A percentile compares a stretch with the other conserved stretches of the same genome.
phyloP scores from a whole-genome alignment of 2,888 invertebrate genomes.

The Tachystola acroxantha region DNA sequence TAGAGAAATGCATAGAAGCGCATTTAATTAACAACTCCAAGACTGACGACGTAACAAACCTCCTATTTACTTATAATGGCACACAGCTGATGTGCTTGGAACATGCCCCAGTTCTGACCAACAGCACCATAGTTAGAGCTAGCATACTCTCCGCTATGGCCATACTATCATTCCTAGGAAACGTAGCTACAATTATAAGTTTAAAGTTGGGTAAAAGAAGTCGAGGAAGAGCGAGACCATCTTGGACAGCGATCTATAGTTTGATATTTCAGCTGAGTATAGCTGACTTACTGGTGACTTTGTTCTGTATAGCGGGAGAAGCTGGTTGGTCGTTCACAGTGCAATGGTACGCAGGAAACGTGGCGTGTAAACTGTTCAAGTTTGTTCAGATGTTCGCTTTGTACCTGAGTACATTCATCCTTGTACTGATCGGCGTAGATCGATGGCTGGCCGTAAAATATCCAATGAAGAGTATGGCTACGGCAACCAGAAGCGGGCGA shows the following conservation, averaged over 20 bases:
- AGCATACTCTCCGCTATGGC: slow-evolving; percentile 84
- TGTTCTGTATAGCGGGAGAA: slow-evolving; percentile 89
- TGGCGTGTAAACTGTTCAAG: slow-evolving; percentile 88
- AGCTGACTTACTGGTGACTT: slow-evolving; percentile 88
- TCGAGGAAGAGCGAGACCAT: slow-evolving; percentile 76
- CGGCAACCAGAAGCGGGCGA: slow-evolving; percentile 82
- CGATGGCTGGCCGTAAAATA: slow-evolving; percentile 89
- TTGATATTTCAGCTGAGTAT: slow-evolving; percentile 89
- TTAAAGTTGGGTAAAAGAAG: slow-evolving; percentile 81
- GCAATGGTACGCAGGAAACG: slow-evolving; percentile 88
- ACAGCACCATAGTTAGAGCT: slow-evolving; percentile 80
- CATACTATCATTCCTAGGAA: slow-evolving; percentile 84
- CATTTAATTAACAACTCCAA: slow-evolving; percentile 42
- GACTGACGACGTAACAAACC: slow-evolving; percentile 33
- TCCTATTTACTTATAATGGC: slow-evolving; percentile 44
- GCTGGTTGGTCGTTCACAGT: slow-evolving; percentile 89
- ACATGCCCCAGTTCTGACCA: slow-evolving; percentile 84
- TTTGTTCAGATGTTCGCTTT: slow-evolving; percentile 89
- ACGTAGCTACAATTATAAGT: slow-evolving; percentile 86
- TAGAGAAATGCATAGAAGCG: slow-evolving; percentile 50
- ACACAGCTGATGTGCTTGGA: slow-evolving; percentile 67
- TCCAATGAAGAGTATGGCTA: slow-evolving; percentile 84
- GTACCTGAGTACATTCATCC: slow-evolving; percentile 88
- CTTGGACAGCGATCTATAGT: slow-evolving; percentile 85
- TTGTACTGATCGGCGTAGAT: slow-evolving; percentile 90